Evolutionary conservation across 2,888 invertebrate genomes (phyloP).

Genomic region (Hemicrepidius hirtus): DNA sequence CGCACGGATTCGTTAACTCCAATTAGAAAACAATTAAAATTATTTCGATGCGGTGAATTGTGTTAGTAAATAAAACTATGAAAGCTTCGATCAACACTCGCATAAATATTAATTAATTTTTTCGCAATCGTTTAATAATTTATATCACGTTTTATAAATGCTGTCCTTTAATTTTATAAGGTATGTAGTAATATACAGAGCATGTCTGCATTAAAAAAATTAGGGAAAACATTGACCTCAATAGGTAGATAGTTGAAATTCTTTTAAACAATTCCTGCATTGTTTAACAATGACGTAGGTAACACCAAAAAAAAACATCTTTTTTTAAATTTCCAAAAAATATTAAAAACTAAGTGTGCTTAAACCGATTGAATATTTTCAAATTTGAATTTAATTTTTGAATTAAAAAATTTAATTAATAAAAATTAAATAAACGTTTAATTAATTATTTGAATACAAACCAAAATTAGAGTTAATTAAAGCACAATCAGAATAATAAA

Average conservation of each 20-base stretch:
- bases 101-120: conserved; percentile 18
- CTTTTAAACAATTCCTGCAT: conserved; percentile 64
- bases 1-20: background rate
- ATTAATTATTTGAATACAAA: background rate
- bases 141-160: conserved; percentile 37
- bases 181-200: conserved; percentile 50
- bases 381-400: background rate
- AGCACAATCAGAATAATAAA: conserved; percentile 44
- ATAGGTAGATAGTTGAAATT: conserved; percentile 69
- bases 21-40: background rate
- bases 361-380: too few relatives aligned
- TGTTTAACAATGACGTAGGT: conserved; percentile 35
- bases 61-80: background rate
- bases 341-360: background rate
- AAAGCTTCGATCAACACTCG: conserved; percentile 1
- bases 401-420: background rate
- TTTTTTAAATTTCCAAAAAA: conserved; percentile 14
- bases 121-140: conserved; percentile 28
- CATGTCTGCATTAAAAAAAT: conserved; percentile 62
- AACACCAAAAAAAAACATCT: conserved; percentile 5
- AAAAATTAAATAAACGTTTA: background rate
- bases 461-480: conserved; percentile 5
- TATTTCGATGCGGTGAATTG: conserved; percentile 18
- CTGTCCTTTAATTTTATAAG: conserved; percentile 43
- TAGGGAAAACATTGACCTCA: conserved; percentile 69